These are phyloP conservation scores for Telmatochromis sp. DNA, from an alignment of 2,113 vertebrate genomes.

Conservation along the genomic window DNA sequence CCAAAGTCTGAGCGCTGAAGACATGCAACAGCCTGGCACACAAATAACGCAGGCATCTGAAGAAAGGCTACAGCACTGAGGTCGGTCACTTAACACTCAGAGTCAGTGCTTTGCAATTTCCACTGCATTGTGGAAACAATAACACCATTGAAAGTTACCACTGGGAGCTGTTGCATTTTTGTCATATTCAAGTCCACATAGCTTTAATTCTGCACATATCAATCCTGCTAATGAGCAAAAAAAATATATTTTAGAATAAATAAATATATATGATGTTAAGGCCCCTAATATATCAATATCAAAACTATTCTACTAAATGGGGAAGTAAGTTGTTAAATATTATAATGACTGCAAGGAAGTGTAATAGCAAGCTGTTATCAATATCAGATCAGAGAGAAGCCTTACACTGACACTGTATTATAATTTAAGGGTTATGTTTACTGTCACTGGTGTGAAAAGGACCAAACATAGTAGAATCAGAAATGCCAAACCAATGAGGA, in stretches of 20 bases:
- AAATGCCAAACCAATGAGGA: neutral
- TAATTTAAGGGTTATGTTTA: neutral
- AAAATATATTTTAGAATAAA: neutral
- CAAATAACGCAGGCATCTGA: neutral
- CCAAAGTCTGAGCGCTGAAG: neutral
- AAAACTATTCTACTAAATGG: neutral
- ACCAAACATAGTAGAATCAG: neutral
- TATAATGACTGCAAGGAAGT: neutral
- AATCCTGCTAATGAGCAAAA: neutral
- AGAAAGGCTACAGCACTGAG: neutral
- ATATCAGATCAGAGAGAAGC: neutral
- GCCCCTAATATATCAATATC: neutral
- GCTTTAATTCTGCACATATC: neutral
- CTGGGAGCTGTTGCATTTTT: neutral
- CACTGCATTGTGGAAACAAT: constrained; percentile 15
- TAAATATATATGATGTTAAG: neutral
- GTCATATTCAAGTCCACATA: neutral
- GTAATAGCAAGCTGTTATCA: neutral
- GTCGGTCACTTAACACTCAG: neutral
- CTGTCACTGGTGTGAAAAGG: neutral
- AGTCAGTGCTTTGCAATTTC: constrained; percentile 6
- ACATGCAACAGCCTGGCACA: constrained; percentile 9
- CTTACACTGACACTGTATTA: neutral
- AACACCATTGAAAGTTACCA: neutral
- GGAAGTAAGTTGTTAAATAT: neutral